A percentile compares a stretch with the other conserved stretches of the same genome.
Conservation (phyloP, 2,113 vertebrate genomes). For the Prolemur simus region DNA sequence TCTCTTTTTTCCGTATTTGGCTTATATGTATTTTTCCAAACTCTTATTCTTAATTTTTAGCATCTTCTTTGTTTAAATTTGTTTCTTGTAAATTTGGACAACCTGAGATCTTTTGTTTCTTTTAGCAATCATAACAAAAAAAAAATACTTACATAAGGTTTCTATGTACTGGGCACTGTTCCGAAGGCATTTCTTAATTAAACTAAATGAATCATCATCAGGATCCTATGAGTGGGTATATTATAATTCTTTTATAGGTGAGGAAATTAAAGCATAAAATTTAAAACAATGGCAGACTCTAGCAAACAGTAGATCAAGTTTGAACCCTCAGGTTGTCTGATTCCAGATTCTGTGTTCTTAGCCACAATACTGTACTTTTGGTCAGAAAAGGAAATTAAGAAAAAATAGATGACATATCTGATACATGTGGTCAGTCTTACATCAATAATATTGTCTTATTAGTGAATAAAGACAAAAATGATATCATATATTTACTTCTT, state of each 20-base stretch:
- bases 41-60: neutral
- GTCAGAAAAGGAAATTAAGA: neutral
- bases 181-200: neutral
- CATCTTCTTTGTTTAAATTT: neutral
- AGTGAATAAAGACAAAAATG: neutral
- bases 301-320: neutral
- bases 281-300: neutral
- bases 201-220: neutral
- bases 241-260: neutral
- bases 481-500: neutral
- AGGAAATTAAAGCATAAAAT: neutral
- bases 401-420: neutral
- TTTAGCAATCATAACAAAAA: neutral
- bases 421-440: neutral
- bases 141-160: neutral
- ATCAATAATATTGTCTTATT: neutral
- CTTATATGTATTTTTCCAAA: neutral
- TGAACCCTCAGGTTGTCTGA: neutral
- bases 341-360: neutral
- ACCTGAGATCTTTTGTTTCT: neutral
- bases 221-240: neutral
- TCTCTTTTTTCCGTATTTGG: neutral
- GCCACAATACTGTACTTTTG: neutral
- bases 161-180: neutral
- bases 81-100: neutral